A percentile compares a stretch with the other conserved stretches of the same genome.
Evolutionary conservation across 2,113 vertebrate species (phyloP).

Genomic region (Leptobrachium leishanense): DNA sequence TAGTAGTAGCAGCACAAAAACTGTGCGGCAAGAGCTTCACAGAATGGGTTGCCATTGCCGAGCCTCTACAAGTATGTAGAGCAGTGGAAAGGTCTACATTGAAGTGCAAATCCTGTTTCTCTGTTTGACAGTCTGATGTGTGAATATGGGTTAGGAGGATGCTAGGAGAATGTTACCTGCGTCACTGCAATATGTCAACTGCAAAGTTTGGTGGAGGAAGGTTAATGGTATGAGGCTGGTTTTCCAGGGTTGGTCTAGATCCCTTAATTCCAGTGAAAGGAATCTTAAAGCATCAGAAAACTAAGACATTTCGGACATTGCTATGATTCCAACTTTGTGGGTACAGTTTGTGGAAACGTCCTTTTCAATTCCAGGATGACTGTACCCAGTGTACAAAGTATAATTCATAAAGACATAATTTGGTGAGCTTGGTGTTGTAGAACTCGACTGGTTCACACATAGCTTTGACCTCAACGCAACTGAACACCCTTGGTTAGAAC

Average conservation of each 20-base stretch:
- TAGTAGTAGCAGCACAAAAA: background rate
- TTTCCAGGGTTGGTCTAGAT: background rate
- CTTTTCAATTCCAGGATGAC: background rate
- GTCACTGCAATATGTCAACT: background rate
- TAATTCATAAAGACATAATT: too few relatives aligned
- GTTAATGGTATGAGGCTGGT: background rate
- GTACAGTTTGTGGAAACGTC: background rate
- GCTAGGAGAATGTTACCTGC: background rate
- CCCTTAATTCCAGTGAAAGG: background rate
- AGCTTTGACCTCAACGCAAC: too few relatives aligned
- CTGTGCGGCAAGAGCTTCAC: background rate
- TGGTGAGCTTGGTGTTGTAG: too few relatives aligned
- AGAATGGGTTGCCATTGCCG: background rate
- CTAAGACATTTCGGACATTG: background rate
- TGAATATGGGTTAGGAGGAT: background rate
- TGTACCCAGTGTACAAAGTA: too few relatives aligned
- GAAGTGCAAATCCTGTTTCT: background rate
- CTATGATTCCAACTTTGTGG: background rate
- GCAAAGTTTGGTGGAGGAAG: background rate
- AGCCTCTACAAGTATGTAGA: background rate
- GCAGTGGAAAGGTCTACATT: background rate
- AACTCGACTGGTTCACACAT: too few relatives aligned
- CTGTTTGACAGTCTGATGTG: background rate
- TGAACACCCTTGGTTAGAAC: too few relatives aligned
- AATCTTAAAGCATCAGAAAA: background rate